Conservation (phyloP, 2,888 invertebrate genomes). For the Cerastis rubricosa region DNA sequence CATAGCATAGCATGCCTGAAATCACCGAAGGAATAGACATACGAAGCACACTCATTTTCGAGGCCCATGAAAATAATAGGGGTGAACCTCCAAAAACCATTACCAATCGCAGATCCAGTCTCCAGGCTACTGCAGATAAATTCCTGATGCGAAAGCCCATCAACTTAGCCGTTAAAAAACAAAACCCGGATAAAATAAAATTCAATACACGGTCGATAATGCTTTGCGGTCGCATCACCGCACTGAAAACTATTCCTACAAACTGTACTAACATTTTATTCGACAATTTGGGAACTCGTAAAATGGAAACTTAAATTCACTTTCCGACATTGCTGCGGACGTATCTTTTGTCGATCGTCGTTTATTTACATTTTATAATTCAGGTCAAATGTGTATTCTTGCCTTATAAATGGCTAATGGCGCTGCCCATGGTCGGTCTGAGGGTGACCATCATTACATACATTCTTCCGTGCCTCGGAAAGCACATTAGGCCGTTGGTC, state of each 20-base stretch:
- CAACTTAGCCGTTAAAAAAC: background rate
- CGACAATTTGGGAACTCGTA: slow-evolving; percentile 44
- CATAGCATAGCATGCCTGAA: background rate
- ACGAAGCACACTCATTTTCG: background rate
- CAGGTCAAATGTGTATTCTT: background rate
- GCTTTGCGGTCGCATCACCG: slow-evolving; percentile 22
- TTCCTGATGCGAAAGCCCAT: background rate
- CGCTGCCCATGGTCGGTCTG: background rate
- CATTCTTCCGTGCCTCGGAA: background rate
- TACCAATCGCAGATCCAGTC: background rate
- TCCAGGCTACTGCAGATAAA: background rate
- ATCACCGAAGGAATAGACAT: background rate
- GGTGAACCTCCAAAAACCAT: background rate
- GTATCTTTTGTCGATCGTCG: slow-evolving; percentile 22
- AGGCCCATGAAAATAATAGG: background rate
- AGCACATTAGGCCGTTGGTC: background rate
- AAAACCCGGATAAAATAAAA: slow-evolving; percentile 8
- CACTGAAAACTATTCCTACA: slow-evolving; percentile 41
- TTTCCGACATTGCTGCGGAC: slow-evolving; percentile 22
- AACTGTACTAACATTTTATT: slow-evolving; percentile 53
- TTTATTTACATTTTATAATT: slow-evolving; percentile 25
- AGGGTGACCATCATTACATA: background rate
- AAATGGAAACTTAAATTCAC: slow-evolving; percentile 49
- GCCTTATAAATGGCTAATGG: background rate
- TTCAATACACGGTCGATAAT: slow-evolving; percentile 19